phyloP scores from a whole-genome alignment of 2,888 invertebrate genomes.

The Conchocele bisecta region DNA sequence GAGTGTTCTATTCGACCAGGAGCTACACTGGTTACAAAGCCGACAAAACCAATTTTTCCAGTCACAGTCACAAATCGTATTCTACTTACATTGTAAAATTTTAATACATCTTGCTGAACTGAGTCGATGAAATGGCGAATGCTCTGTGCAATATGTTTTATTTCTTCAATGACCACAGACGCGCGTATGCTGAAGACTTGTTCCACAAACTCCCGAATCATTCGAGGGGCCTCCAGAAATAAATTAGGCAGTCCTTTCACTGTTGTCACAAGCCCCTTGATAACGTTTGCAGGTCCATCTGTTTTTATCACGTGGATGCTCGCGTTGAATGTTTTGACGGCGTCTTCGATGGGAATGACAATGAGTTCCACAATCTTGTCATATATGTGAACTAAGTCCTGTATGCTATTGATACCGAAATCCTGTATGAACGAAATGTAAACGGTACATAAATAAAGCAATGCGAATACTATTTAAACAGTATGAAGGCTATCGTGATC shows the following conservation, averaged over 20 bases:
- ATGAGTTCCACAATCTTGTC: conserved; percentile 58
- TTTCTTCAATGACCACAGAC: conserved; percentile 35
- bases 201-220: conserved; percentile 24
- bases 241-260: conserved; percentile 43
- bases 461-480: too few species aligned
- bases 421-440: conserved; percentile 60
- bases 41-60: too few species aligned
- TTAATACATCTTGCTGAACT: conserved; percentile 40
- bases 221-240: conserved; percentile 30
- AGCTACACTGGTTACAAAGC: too few species aligned
- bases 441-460: too few species aligned
- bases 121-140: conserved; percentile 42
- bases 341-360: conserved; percentile 50
- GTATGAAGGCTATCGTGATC: too few species aligned
- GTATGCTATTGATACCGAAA: conserved; percentile 61
- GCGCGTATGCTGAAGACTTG: conserved; percentile 39
- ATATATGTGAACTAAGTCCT: conserved; percentile 58
- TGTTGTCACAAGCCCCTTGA: conserved; percentile 23
- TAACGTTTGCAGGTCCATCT: conserved; percentile 24
- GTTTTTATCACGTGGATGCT: conserved; percentile 48
- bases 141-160: conserved; percentile 30
- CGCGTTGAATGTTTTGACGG: conserved; percentile 44
- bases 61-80: too few species aligned
- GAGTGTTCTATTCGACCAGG: too few species aligned
- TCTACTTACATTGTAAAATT: conserved; percentile 50